Conservation (phyloP, 2,113 vertebrate genomes). For the Piprites chloris region DNA sequence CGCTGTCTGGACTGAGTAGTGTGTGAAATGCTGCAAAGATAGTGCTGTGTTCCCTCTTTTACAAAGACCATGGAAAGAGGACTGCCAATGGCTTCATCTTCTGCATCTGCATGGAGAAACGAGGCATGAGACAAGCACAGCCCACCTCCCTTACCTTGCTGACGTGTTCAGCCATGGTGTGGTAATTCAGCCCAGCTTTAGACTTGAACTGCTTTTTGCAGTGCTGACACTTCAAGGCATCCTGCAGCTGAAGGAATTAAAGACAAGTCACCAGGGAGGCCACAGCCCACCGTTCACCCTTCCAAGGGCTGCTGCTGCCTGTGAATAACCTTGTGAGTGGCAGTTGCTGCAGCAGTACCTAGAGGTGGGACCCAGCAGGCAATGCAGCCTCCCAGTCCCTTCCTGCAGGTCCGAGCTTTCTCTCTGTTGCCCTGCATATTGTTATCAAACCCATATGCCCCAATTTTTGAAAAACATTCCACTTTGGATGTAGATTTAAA, state of each 20-base stretch:
- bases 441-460: constrained; percentile 4
- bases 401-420: neutral
- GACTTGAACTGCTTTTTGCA: constrained; percentile 98
- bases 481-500: constrained; percentile 11
- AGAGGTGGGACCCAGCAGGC: neutral
- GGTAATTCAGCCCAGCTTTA: constrained; percentile 97
- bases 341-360: neutral
- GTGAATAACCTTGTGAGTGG: neutral
- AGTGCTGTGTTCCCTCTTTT: neutral
- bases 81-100: neutral
- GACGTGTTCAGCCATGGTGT: constrained; percentile 93
- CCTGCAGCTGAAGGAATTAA: constrained; percentile 82
- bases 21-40: neutral
- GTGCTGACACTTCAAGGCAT: constrained; percentile 94
- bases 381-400: accelerated
- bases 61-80: neutral
- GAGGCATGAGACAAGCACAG: neutral
- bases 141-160: constrained; percentile 80
- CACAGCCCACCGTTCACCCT: neutral
- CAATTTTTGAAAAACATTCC: neutral
- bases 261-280: neutral
- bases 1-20: neutral
- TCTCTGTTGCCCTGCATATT: neutral
- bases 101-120: neutral
- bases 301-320: neutral